Evolutionary conservation across 1,140 invertebrate genomes (phyloP).

Genomic region (Antheraea mylitta): DNA sequence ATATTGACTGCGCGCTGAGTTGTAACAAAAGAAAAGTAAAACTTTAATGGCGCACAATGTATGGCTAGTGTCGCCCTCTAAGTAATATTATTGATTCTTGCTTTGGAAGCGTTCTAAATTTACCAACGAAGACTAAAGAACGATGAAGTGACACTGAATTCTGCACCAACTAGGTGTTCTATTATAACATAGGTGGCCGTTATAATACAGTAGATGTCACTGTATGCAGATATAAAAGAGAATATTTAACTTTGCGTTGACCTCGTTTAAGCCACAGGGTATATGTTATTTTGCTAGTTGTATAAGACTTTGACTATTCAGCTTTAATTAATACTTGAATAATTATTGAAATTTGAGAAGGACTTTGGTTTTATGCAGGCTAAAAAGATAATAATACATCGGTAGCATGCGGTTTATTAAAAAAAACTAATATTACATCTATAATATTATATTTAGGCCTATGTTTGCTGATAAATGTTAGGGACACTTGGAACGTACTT

Average conservation of each 20-base stretch:
- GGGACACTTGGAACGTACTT: no score
- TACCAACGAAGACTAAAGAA: slow-evolving; percentile 15
- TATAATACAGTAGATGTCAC: slow-evolving; percentile 58
- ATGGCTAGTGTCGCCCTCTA: slow-evolving; percentile 52
- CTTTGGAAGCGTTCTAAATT: slow-evolving; percentile 41
- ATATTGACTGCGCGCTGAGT: slow-evolving; percentile 24
- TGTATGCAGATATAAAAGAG: slow-evolving; percentile 20
- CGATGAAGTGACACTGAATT: slow-evolving; percentile 37
- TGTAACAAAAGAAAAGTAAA: not conserved
- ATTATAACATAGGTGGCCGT: slow-evolving; percentile 46
- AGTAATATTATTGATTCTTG: slow-evolving; percentile 41
- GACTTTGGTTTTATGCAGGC: no score
- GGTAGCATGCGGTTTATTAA: no score
- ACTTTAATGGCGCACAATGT: not conserved
- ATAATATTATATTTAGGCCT: no score
- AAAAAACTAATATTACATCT: no score
- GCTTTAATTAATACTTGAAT: no score
- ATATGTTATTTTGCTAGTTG: no score
- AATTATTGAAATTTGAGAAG: no score
- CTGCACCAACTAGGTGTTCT: slow-evolving; percentile 36
- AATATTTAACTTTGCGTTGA: not conserved
- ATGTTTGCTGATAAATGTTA: no score
- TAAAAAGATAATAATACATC: no score
- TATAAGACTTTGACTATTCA: no score
- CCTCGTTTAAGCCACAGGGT: no score